Percentiles rank a stretch among this genome's conserved stretches.
phyloP scores from a whole-genome alignment of 1,140 invertebrate genomes.

The Cherax quadricarinatus region DNA sequence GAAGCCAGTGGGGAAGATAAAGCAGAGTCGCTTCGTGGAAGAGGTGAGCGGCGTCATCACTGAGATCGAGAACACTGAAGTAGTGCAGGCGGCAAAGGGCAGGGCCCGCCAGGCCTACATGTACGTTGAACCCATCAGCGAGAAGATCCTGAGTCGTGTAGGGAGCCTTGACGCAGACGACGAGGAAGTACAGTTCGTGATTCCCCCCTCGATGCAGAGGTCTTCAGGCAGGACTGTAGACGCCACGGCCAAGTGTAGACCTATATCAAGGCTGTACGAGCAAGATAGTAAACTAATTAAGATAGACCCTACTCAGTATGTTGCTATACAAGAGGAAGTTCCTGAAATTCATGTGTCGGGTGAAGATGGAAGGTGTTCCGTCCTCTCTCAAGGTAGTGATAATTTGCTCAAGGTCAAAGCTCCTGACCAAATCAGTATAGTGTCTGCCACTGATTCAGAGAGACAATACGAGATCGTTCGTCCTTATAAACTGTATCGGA shows the following conservation, averaged over 20 bases:
- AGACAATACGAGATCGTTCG: constrained; percentile 72
- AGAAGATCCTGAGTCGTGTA: constrained; percentile 69
- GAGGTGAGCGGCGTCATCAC: constrained; percentile 57
- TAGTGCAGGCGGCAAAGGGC: constrained; percentile 69
- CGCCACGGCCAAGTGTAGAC: constrained; percentile 26
- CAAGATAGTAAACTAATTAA: constrained; percentile 39
- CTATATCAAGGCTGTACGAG: constrained; percentile 29
- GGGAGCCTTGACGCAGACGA: constrained; percentile 65
- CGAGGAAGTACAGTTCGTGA: constrained; percentile 70
- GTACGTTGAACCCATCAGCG: constrained; percentile 70
- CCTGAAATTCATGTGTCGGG: constrained; percentile 63
- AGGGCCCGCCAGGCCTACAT: constrained; percentile 67
- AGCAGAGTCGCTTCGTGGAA: constrained; percentile 55
- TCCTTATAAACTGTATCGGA: constrained; percentile 69
- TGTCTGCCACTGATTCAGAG: constrained; percentile 71
- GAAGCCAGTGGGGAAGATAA: constrained; percentile 59
- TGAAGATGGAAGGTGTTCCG: constrained; percentile 67
- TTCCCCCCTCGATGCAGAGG: constrained; percentile 64
- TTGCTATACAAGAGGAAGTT: constrained; percentile 65
- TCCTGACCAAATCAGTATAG: constrained; percentile 73
- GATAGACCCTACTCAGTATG: constrained; percentile 55
- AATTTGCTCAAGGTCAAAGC: constrained; percentile 71
- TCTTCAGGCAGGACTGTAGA: constrained; percentile 26
- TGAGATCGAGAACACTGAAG: constrained; percentile 67
- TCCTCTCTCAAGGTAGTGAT: constrained; percentile 68